Percentiles rank a stretch among this genome's conserved stretches.
Evolutionary conservation across 2,797 vertebrate species (phyloP).

Genomic region (Betta splendens): DNA sequence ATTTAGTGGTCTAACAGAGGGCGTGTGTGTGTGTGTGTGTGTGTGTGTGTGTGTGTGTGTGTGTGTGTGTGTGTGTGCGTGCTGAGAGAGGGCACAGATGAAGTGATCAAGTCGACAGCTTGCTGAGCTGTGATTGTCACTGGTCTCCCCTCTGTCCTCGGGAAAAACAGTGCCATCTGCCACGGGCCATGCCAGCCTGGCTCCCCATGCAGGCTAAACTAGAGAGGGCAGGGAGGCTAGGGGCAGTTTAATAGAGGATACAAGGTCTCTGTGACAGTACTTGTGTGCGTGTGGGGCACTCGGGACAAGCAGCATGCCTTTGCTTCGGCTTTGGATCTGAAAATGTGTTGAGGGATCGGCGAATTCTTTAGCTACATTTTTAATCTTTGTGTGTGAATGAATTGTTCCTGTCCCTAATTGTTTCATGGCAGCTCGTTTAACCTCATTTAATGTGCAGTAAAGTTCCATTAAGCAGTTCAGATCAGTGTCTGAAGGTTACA

Average conservation of each 20-base stretch:
- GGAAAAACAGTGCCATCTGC: slow-evolving; percentile 79
- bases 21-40: slow-evolving; percentile 33
- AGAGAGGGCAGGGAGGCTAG: slow-evolving; percentile 59
- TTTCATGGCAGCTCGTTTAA: slow-evolving; percentile 5
- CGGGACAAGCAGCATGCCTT: slow-evolving; percentile 1
- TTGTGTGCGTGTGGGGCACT: slow-evolving; percentile 32
- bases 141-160: slow-evolving; percentile 65
- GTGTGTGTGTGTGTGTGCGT: slow-evolving; percentile 37
- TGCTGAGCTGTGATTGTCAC: slow-evolving; percentile 78
- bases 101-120: slow-evolving; percentile 78
- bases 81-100: slow-evolving; percentile 68
- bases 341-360: neutral
- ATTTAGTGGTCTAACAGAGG: slow-evolving; percentile 65
- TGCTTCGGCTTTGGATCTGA: slow-evolving; percentile 3
- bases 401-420: slow-evolving; percentile 5
- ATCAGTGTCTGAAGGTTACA: too few species aligned
- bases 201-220: slow-evolving; percentile 54
- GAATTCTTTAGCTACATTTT: neutral
- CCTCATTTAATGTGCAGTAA: neutral
- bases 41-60: slow-evolving; percentile 38
- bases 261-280: slow-evolving; percentile 46
- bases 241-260: slow-evolving; percentile 51
- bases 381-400: slow-evolving; percentile 20
- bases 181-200: slow-evolving; percentile 70
- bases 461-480: too few species aligned